Evolutionary conservation across 2,888 invertebrate genomes (phyloP).

Genomic region (Dastarcus helophoroides): DNA sequence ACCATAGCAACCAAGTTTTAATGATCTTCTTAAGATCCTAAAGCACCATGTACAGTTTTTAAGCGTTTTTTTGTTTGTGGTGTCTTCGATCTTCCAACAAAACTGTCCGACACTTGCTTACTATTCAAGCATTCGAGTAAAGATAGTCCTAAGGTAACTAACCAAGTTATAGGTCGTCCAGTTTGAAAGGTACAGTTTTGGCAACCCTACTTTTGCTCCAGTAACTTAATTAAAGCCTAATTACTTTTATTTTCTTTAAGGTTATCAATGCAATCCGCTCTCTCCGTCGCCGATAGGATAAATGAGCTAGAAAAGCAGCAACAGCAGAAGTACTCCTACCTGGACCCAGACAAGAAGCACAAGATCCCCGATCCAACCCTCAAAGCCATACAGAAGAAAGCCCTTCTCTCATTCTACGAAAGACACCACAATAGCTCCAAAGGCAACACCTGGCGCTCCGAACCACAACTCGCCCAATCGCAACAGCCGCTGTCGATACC

Average conservation of each 20-base stretch:
- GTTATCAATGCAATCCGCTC: constrained; percentile 34
- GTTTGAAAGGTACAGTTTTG: too few relatives aligned
- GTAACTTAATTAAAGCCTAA: neutral
- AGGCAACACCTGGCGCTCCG: constrained; percentile 43
- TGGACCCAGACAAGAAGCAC: constrained; percentile 63
- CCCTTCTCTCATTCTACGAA: constrained; percentile 69
- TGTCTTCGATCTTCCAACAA: too few relatives aligned
- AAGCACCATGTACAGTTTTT: too few relatives aligned
- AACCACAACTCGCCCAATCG: constrained; percentile 42
- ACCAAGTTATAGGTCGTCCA: too few relatives aligned
- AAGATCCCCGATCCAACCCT: constrained; percentile 60
- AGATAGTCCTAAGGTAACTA: too few relatives aligned
- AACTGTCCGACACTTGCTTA: too few relatives aligned
- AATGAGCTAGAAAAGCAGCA: constrained; percentile 52
- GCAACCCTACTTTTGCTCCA: neutral
- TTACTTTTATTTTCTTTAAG: constrained; percentile 22
- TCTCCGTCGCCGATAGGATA: constrained; percentile 55
- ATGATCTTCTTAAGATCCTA: too few relatives aligned
- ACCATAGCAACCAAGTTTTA: too few relatives aligned
- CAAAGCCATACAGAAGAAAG: constrained; percentile 74
- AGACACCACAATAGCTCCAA: constrained; percentile 44
- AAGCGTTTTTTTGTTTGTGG: too few relatives aligned
- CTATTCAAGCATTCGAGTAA: too few relatives aligned
- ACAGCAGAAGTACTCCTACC: constrained; percentile 51
- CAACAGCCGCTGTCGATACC: constrained; percentile 22